Evolutionary conservation across 2,888 invertebrate genomes (phyloP).

Genomic region (Parnassius smintheus): DNA sequence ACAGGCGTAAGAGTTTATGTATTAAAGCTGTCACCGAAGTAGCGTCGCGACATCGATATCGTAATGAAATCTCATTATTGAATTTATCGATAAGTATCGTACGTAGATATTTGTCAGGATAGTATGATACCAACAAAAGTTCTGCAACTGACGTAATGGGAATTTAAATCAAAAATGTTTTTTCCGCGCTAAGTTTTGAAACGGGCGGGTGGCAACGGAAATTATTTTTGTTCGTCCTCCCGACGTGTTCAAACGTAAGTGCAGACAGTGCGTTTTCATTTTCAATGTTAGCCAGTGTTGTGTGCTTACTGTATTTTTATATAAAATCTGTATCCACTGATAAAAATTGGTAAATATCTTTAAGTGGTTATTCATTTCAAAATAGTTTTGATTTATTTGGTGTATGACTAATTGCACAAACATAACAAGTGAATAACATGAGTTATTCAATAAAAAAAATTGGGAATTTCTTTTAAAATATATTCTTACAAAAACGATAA

Average conservation of each 20-base stretch:
- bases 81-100: constrained; percentile 5
- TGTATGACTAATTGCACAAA: too few species aligned
- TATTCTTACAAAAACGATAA: too few species aligned
- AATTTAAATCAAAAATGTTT: constrained; percentile 33
- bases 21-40: too few species aligned
- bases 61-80: constrained; percentile 11
- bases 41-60: too few species aligned
- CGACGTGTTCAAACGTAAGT: constrained; percentile 20
- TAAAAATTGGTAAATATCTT: too few species aligned
- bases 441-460: too few species aligned
- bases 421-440: too few species aligned
- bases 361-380: too few species aligned
- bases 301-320: not conserved
- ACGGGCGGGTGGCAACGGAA: constrained; percentile 31
- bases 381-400: too few species aligned
- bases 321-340: not conserved
- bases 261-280: constrained; percentile 20
- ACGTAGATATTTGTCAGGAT: not conserved
- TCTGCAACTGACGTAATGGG: constrained; percentile 19
- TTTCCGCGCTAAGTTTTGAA: constrained; percentile 25
- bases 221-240: constrained; percentile 32
- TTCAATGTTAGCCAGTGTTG: constrained; percentile 5
- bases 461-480: too few species aligned
- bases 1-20: too few species aligned
- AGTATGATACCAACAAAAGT: not conserved